phyloP scores from a whole-genome alignment of 2,888 invertebrate genomes.

The Ochlodes sylvanus region DNA sequence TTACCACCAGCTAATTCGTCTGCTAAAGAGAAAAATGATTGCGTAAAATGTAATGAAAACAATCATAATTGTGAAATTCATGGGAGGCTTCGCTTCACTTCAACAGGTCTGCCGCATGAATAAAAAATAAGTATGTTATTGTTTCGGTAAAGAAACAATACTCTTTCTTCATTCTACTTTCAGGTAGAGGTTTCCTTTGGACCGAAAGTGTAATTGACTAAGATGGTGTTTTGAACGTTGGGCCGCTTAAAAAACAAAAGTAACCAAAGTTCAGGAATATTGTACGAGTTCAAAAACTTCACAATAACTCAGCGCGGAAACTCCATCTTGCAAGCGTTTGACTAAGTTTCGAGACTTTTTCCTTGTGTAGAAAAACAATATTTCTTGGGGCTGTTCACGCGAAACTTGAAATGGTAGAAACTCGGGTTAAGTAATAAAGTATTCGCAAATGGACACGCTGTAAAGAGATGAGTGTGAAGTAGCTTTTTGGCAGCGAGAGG shows the following conservation, averaged over 20 bases:
- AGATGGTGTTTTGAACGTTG: neutral
- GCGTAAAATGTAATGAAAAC: too few relatives aligned
- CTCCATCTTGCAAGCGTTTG: constrained; percentile 6
- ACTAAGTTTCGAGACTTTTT: constrained; percentile 3
- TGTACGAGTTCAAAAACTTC: constrained; percentile 10
- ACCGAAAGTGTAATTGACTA: neutral
- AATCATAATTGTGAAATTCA: too few relatives aligned
- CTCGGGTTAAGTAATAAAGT: neutral
- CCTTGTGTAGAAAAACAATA: constrained; percentile 5
- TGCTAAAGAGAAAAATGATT: too few relatives aligned
- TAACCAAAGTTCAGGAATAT: neutral
- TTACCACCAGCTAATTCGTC: too few relatives aligned
- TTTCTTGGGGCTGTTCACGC: neutral
- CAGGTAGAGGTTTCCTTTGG: neutral
- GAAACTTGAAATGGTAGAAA: constrained; percentile 1
- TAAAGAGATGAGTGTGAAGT: too few relatives aligned
- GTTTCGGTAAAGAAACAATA: neutral
- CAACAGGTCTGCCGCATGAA: too few relatives aligned
- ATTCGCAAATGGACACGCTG: neutral
- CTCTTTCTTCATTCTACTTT: too few relatives aligned
- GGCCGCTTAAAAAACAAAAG: constrained; percentile 9
- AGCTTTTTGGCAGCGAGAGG: too few relatives aligned
- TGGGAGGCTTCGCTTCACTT: too few relatives aligned
- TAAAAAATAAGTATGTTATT: too few relatives aligned
- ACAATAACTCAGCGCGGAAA: constrained; percentile 10